phyloP scores from a whole-genome alignment of 2,888 invertebrate species.

The Cataglyphis livida region DNA sequence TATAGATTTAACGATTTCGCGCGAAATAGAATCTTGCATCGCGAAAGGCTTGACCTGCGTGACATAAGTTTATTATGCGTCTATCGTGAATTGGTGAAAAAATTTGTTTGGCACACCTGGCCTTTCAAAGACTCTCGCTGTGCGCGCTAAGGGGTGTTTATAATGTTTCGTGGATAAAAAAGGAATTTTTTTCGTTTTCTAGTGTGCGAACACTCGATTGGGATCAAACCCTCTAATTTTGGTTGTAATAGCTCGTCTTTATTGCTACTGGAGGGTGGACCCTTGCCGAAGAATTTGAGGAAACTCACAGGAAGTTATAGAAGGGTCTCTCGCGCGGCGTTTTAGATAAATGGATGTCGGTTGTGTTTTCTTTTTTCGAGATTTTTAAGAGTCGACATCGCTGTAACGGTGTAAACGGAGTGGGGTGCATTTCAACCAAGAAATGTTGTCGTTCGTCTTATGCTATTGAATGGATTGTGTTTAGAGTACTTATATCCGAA shows the following conservation, averaged over 20 bases:
- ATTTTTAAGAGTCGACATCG: slow-evolving; percentile 62
- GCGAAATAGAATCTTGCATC: background rate
- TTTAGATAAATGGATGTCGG: slow-evolving; percentile 66
- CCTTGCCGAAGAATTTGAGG: slow-evolving; percentile 47
- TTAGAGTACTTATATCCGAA: background rate
- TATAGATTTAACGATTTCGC: background rate
- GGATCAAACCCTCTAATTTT: slow-evolving; percentile 82
- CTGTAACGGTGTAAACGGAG: slow-evolving; percentile 62
- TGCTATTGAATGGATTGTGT: slow-evolving; percentile 31
- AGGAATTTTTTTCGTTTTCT: slow-evolving; percentile 66
- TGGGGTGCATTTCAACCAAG: slow-evolving; percentile 22
- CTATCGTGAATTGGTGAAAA: slow-evolving; percentile 15
- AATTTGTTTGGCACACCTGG: slow-evolving; percentile 66
- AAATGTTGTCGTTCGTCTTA: slow-evolving; percentile 50
- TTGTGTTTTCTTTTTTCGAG: slow-evolving; percentile 46
- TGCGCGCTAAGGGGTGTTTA: slow-evolving; percentile 60
- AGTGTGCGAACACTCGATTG: slow-evolving; percentile 58
- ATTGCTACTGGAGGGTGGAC: slow-evolving; percentile 68
- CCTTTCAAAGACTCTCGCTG: slow-evolving; percentile 50
- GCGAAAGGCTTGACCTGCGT: slow-evolving; percentile 28
- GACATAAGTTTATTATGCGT: slow-evolving; percentile 15
- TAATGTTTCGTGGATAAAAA: slow-evolving; percentile 68
- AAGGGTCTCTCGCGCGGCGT: slow-evolving; percentile 60
- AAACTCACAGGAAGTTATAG: slow-evolving; percentile 63
- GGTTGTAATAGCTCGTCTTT: slow-evolving; percentile 79